Evolutionary conservation across 2,888 invertebrate species (phyloP), one percentile per base, ranked within the genome.

Genomic region (Melipona bicolor): DNA sequence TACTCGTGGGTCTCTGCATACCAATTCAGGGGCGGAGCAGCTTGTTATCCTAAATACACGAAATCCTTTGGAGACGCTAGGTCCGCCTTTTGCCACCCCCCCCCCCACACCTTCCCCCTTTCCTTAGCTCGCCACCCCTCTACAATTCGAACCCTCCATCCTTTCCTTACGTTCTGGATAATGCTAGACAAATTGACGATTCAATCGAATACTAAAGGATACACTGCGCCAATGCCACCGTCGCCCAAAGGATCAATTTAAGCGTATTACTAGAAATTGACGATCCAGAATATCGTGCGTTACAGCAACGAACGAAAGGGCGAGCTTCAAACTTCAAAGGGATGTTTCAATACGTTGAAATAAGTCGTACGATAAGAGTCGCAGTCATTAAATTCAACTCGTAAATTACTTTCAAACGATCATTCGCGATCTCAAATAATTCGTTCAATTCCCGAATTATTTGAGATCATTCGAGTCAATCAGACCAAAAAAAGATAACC

Each of bases 11-110:
- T 91, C 92, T 92, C 93, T 94, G 94, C 94, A 94, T 94, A 92
- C 94, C 93, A 94, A 94, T 94, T 92, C 91, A 85, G 85, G 88
- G 92, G 92, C 91, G 91, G 92, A 91, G 90, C 90, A 90, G 94
- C 94, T 94, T 94, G 94, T 94, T 94, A 94, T 94, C 94, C 94
- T 94, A 94, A 94, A 94, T 94, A 94, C 93, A 94, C 94, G 93
- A 94, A 94, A 94, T 94, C 94, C 94, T 94, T 93, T 92, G 92
- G 93, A 93, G 92, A 92, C 89, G 91, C 84, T 83, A 59, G 87
- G 88, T 87, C 90, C 87, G 89, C 87, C 88, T 86, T 90, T 77
- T 43, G 43, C 43, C 43, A 0, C 9, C 43, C 43, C 43, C 74
- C 52, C 69, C 70, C 65, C 65, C 15, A 62, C 32, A 65, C 65